phyloP scores from a whole-genome alignment of 2,888 invertebrate genomes.

The Caenorhabditis uteleia region DNA sequence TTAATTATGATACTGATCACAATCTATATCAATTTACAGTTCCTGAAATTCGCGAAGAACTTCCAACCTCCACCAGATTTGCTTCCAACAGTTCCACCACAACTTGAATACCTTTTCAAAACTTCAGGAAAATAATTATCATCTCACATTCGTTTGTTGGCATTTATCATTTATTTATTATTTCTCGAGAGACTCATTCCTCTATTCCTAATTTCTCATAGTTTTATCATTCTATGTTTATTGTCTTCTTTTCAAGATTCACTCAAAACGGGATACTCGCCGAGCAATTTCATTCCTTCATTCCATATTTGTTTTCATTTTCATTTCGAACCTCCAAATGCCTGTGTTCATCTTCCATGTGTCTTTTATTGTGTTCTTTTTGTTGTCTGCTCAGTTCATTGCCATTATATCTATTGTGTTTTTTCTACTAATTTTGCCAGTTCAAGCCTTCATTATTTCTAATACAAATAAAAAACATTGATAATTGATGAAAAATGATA shows the following conservation, averaged over 20 bases:
- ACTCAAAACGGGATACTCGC: slow-evolving; percentile 35
- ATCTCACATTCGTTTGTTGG: neutral
- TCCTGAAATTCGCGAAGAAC: slow-evolving; percentile 67
- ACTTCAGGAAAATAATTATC: slow-evolving; percentile 46
- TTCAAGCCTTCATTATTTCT: slow-evolving; percentile 11
- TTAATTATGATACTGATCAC: neutral
- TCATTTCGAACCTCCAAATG: no score
- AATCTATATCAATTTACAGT: slow-evolving; percentile 32
- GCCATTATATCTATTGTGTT: slow-evolving; percentile 37
- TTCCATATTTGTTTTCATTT: no score
- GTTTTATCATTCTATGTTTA: slow-evolving; percentile 14
- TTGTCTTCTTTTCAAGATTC: slow-evolving; percentile 9
- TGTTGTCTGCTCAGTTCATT: slow-evolving; percentile 26
- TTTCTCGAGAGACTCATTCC: slow-evolving; percentile 26
- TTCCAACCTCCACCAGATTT: slow-evolving; percentile 66
- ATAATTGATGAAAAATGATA: neutral
- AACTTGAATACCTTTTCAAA: slow-evolving; percentile 67
- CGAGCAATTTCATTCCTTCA: slow-evolving; percentile 17
- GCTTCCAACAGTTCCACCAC: slow-evolving; percentile 66
- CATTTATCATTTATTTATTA: slow-evolving; percentile 21
- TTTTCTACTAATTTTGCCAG: neutral
- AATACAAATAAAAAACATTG: slow-evolving; percentile 14
- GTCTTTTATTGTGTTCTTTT: slow-evolving; percentile 1
- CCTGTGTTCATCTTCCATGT: slow-evolving; percentile 4
- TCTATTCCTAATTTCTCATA: slow-evolving; percentile 30